phyloP scores from a whole-genome alignment of 2,797 vertebrate genomes.

The Chaetodon trifasciatus region DNA sequence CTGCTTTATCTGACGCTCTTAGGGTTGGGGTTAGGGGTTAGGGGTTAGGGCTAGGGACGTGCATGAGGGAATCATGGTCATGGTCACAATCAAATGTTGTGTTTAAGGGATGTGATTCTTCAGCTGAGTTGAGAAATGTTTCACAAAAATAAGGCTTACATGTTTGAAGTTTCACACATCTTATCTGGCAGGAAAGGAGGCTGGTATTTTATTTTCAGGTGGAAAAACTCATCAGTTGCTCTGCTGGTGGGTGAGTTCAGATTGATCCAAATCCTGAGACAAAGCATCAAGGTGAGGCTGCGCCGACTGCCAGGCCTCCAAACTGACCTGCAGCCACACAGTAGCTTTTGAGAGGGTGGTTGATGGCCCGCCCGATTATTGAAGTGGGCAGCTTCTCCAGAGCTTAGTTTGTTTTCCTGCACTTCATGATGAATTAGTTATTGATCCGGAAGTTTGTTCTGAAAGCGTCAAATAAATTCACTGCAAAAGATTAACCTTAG shows the following conservation, averaged over 20 bases:
- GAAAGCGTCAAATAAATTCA: neutral
- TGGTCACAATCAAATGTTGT: neutral
- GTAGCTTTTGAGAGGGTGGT: neutral
- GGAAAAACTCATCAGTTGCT: neutral
- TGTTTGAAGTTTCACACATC: neutral
- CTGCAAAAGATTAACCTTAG: neutral
- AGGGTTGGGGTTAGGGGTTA: neutral
- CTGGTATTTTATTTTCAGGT: neutral
- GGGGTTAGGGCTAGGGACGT: too few species aligned
- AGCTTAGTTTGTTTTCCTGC: slow-evolving; percentile 23
- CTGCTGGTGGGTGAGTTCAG: neutral
- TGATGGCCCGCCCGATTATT: slow-evolving; percentile 19
- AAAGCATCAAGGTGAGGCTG: neutral
- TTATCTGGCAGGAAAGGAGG: neutral
- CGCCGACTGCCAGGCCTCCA: slow-evolving; percentile 9
- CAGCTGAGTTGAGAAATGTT: neutral
- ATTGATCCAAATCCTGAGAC: neutral
- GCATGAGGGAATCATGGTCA: too few species aligned
- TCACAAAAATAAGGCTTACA: too few species aligned
- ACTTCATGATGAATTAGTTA: slow-evolving; percentile 5
- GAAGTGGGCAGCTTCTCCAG: slow-evolving; percentile 9
- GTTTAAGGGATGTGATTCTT: neutral
- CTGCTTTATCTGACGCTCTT: slow-evolving; percentile 10
- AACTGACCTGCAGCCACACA: neutral
- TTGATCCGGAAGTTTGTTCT: neutral